A percentile compares a stretch with the other conserved stretches of the same genome.
phyloP scores from a whole-genome alignment of 1,140 invertebrate genomes.

The Sarcophaga peregrina region DNA sequence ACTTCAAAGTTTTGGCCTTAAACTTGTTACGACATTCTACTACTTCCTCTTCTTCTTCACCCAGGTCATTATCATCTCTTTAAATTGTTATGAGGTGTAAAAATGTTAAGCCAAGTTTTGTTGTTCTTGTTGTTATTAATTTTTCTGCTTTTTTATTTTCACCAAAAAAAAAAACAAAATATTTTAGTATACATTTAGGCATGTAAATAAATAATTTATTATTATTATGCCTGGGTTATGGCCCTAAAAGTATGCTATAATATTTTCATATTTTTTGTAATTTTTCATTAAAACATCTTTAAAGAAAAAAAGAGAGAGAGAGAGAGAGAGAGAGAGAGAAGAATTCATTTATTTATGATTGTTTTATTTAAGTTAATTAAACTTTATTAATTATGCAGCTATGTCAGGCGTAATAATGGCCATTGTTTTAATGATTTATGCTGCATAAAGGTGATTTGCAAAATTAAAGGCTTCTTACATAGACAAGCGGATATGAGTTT shows the following conservation, averaged over 20 bases:
- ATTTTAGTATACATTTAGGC: background rate
- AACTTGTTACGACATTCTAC: no score
- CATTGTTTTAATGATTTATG: background rate
- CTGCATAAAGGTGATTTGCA: background rate
- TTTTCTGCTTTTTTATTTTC: background rate
- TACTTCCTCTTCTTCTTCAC: no score
- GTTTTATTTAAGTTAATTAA: slow-evolving; percentile 3
- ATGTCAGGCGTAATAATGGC: background rate
- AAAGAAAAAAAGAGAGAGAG: no score
- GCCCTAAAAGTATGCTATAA: background rate
- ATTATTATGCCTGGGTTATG: background rate
- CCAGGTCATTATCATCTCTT: background rate
- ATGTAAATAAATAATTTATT: background rate
- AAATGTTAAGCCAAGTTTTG: background rate
- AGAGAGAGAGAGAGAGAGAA: no score
- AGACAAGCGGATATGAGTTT: no score
- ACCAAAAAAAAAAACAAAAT: background rate
- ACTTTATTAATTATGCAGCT: background rate
- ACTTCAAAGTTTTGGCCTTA: no score
- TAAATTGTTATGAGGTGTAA: slow-evolving; percentile 10
- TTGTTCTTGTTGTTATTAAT: background rate
- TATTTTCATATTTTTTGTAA: background rate
- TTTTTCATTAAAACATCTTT: background rate
- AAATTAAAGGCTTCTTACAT: background rate
- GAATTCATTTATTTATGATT: background rate